These are phyloP conservation scores for Plectus sambesii DNA, from an alignment of 1,140 invertebrate genomes.

Conservation along the genomic window DNA sequence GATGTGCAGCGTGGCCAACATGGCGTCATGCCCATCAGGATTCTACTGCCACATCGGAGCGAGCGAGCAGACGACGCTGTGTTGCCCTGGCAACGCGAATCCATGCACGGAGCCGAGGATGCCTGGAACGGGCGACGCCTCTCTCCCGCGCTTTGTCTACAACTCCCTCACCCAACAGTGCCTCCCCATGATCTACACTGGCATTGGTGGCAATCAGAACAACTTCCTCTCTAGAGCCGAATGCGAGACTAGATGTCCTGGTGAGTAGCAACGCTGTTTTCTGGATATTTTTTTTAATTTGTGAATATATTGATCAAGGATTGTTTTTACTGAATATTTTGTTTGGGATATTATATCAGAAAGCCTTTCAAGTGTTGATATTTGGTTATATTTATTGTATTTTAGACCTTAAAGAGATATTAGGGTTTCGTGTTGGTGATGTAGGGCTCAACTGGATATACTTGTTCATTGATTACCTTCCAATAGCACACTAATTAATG, in stretches of 20 bases:
- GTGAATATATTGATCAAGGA: too few species aligned
- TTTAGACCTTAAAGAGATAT: too few species aligned
- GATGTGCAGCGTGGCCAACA: not conserved
- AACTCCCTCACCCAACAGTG: too few species aligned
- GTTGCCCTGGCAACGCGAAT: not conserved
- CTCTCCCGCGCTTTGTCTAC: too few species aligned
- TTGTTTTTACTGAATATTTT: too few species aligned
- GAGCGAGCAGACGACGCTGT: not conserved
- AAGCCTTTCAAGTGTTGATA: too few species aligned
- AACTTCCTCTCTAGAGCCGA: not conserved
- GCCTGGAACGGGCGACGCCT: conserved; percentile 10
- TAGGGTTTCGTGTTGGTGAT: too few species aligned
- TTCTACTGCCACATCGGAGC: conserved; percentile 10
- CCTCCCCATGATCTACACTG: not conserved
- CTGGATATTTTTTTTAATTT: too few species aligned
- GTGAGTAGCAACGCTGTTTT: not conserved
- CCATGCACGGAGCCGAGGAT: conserved; percentile 14
- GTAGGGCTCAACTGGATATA: conserved; percentile 1
- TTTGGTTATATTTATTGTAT: too few species aligned
- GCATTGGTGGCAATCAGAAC: not conserved
- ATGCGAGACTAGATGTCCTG: too few species aligned
- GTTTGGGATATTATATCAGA: not conserved
- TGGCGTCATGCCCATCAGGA: not conserved
- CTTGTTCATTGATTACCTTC: conserved; percentile 10
- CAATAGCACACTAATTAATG: conserved; percentile 35